phyloP scores from a whole-genome alignment of 1,140 invertebrate species.

The Helicoverpa armigera region DNA sequence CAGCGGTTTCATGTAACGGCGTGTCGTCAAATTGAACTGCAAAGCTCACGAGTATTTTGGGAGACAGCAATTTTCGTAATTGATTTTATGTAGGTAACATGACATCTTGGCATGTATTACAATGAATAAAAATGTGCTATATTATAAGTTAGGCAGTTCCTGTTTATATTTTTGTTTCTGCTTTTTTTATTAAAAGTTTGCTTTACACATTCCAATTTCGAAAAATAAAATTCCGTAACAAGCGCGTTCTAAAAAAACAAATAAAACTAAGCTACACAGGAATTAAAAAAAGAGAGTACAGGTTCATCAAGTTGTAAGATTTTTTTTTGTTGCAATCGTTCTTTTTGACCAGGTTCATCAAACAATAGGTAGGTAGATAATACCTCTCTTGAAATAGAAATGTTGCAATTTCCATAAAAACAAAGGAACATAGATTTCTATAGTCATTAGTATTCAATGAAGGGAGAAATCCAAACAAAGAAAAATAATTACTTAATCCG shows the following conservation, averaged over 20 bases:
- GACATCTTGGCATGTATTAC: too few relatives aligned
- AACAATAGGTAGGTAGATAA: background rate
- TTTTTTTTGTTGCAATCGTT: too few relatives aligned
- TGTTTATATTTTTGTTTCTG: background rate
- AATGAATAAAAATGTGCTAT: too few relatives aligned
- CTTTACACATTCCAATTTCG: background rate
- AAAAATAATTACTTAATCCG: slow-evolving; percentile 20
- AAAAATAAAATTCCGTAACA: too few relatives aligned
- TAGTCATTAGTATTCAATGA: background rate
- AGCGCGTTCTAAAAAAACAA: too few relatives aligned
- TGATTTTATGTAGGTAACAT: too few relatives aligned
- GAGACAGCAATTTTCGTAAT: background rate
- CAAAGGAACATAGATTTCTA: background rate
- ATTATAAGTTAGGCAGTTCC: too few relatives aligned
- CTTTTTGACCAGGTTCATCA: too few relatives aligned
- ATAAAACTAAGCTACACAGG: too few relatives aligned
- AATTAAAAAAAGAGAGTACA: too few relatives aligned
- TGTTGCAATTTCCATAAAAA: background rate
- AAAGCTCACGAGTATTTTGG: background rate
- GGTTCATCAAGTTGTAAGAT: too few relatives aligned
- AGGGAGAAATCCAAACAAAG: background rate
- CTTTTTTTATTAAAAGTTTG: background rate
- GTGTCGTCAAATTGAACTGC: background rate
- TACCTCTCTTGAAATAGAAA: background rate
- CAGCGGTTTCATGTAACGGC: slow-evolving; percentile 1